These are phyloP conservation scores for Channa argus DNA, from an alignment of 2,113 vertebrate species.

Conservation along the genomic window DNA sequence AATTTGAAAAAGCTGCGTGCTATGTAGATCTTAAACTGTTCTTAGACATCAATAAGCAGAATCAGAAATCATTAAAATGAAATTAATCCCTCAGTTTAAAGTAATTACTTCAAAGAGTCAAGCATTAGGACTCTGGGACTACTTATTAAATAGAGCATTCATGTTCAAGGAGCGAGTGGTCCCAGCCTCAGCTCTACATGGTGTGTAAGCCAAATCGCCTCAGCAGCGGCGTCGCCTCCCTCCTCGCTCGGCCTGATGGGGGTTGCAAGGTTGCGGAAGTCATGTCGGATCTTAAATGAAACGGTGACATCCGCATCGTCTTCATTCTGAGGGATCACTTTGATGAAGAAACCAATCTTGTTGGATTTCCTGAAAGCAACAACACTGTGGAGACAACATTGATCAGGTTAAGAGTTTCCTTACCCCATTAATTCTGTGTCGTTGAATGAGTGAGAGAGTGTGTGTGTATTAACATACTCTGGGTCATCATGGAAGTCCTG, in stretches of 20 bases:
- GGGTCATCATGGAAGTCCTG: constrained; percentile 98
- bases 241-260: constrained; percentile 91
- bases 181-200: constrained; percentile 96
- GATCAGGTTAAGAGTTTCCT: constrained; percentile 5
- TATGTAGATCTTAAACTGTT: background rate
- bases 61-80: constrained; percentile 57
- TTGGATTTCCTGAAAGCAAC: constrained; percentile 98
- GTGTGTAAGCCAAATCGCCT: constrained; percentile 95
- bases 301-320: constrained; percentile 89
- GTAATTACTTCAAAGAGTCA: constrained; percentile 25
- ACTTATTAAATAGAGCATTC: constrained; percentile 2
- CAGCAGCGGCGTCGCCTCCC: constrained; percentile 75
- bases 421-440: background rate
- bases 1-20: background rate
- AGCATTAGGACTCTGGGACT: constrained; percentile 23
- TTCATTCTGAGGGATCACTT: constrained; percentile 93
- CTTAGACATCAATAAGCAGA: constrained; percentile 31
- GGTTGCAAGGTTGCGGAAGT: constrained; percentile 94
- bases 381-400: constrained; percentile 80
- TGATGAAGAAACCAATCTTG: constrained; percentile 98
- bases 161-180: constrained; percentile 87
- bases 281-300: constrained; percentile 96
- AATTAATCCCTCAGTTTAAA: constrained; percentile 16
- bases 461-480: constrained; percentile 85
- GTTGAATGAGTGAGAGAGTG: background rate